Evolutionary conservation across 2,888 invertebrate genomes (phyloP).

Genomic region (Diploptera punctata): DNA sequence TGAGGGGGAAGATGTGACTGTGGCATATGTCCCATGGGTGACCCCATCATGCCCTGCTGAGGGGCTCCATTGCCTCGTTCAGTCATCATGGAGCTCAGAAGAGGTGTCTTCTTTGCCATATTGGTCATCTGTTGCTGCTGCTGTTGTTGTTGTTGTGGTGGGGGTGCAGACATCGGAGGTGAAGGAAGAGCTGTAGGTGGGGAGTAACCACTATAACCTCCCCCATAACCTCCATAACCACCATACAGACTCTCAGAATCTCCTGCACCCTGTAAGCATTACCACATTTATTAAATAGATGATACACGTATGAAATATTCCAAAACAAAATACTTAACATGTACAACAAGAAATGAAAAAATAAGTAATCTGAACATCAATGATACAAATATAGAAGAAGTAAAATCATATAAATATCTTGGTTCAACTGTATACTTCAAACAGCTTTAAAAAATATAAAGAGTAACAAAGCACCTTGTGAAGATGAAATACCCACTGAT

Average conservation of each 20-base stretch:
- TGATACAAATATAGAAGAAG: too few species aligned
- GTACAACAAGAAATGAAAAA: too few species aligned
- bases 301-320: too few species aligned
- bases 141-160: slow-evolving; percentile 44
- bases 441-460: too few species aligned
- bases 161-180: slow-evolving; percentile 51
- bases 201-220: slow-evolving; percentile 57
- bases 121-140: slow-evolving; percentile 48
- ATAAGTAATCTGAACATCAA: too few species aligned
- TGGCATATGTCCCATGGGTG: slow-evolving; percentile 54
- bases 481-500: too few species aligned
- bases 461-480: too few species aligned
- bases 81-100: slow-evolving; percentile 56
- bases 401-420: too few species aligned
- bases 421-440: too few species aligned
- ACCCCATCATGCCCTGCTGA: slow-evolving; percentile 57
- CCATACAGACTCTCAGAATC: slow-evolving; percentile 59
- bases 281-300: not conserved
- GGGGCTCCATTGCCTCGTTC: slow-evolving; percentile 49
- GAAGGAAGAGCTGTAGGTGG: slow-evolving; percentile 58
- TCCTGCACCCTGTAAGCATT: slow-evolving; percentile 60
- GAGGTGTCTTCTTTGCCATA: slow-evolving; percentile 57
- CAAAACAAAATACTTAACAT: too few species aligned
- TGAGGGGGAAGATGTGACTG: slow-evolving; percentile 53
- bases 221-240: slow-evolving; percentile 56